Evolutionary conservation across 2,888 invertebrate genomes (phyloP).

Genomic region (Synergus itoensis): DNA sequence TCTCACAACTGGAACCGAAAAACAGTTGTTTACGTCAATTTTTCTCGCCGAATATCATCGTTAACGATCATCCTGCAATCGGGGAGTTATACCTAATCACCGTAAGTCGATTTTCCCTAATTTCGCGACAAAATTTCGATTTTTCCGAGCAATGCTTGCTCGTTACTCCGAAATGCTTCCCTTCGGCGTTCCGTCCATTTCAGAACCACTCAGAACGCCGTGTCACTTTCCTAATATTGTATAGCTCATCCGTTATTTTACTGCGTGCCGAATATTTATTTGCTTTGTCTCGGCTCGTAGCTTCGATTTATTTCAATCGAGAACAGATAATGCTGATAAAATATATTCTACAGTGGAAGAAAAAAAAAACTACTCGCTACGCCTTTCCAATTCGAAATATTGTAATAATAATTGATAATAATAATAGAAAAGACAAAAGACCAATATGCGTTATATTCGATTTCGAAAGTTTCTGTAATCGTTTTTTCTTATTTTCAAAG

Average conservation of each 20-base stretch:
- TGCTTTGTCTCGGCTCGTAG: slow-evolving; percentile 12
- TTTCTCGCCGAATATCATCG: slow-evolving; percentile 1
- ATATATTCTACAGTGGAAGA: background rate
- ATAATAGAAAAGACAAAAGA: slow-evolving; percentile 11
- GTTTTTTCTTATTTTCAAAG: slow-evolving; percentile 37
- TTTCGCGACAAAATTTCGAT: slow-evolving; percentile 24
- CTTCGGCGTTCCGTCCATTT: slow-evolving; percentile 36
- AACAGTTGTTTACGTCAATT: slow-evolving; percentile 27
- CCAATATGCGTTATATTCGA: slow-evolving; percentile 36
- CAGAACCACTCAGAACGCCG: slow-evolving; percentile 34
- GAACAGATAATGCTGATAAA: slow-evolving; percentile 5
- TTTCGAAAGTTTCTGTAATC: slow-evolving; percentile 37
- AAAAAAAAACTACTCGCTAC: slow-evolving; percentile 5
- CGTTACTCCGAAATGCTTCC: slow-evolving; percentile 13
- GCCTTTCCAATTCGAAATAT: slow-evolving; percentile 17
- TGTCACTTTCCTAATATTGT: slow-evolving; percentile 29
- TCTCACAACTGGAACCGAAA: background rate
- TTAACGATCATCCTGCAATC: slow-evolving; percentile 32
- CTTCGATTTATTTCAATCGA: slow-evolving; percentile 19
- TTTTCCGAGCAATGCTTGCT: slow-evolving; percentile 28
- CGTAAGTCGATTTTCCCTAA: slow-evolving; percentile 28
- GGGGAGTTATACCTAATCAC: slow-evolving; percentile 3
- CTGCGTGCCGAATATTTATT: slow-evolving; percentile 23
- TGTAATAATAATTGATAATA: slow-evolving; percentile 17
- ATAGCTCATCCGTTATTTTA: slow-evolving; percentile 8